Base-by-base conservation (phyloP, 2,113 vertebrate genomes). In the Taurulus bubalis region DNA sequence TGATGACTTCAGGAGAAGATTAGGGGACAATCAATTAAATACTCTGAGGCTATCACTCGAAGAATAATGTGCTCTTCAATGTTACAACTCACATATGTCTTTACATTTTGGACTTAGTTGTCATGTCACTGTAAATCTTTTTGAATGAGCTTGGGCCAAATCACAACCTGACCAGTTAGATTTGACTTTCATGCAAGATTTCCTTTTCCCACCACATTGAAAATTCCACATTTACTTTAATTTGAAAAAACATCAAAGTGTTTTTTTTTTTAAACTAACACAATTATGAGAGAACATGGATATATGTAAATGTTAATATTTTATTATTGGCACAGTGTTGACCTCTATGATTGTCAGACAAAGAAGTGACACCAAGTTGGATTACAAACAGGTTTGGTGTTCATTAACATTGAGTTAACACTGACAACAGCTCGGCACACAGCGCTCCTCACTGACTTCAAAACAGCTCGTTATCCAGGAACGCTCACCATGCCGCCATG, bases 391-490 rank as follows among this genome's bases (percentile, higher is more conserved):
- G 10, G 42, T 15, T 30, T 22, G 49, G 38, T 28, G 9, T 71
- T 56, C 59, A 11, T 53, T 45, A 45, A 26, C 47, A 32, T 20
- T 5, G 20, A 34, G 18, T 58, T 28, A 11, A 55, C 68, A 0
- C 49, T 75, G 83, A 84, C 63, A 55, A 71, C 79, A 45, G n/a
- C 65, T 73, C 60, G 79, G 76, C 82, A 69, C 76, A 59, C 68
- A 47, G 59, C 15, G 22, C 75, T 68, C 16, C 62, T 60, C 18
- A 20, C 69, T 77, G 68, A 72, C 82, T 89, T 87, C 76, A 83
- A 82, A 89, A 84, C 77, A 79, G 83, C 83, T 85, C 26, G 53
- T 91, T 89, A 86, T 62, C 53, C 77, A 86, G 77, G 83, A 92
- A 90, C 86, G 81, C 70, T 82, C 34, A 15, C 83, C 79, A 83